These are phyloP conservation scores for Venturia canescens DNA, from an alignment of 1,140 invertebrate species.

Conservation along the genomic window DNA sequence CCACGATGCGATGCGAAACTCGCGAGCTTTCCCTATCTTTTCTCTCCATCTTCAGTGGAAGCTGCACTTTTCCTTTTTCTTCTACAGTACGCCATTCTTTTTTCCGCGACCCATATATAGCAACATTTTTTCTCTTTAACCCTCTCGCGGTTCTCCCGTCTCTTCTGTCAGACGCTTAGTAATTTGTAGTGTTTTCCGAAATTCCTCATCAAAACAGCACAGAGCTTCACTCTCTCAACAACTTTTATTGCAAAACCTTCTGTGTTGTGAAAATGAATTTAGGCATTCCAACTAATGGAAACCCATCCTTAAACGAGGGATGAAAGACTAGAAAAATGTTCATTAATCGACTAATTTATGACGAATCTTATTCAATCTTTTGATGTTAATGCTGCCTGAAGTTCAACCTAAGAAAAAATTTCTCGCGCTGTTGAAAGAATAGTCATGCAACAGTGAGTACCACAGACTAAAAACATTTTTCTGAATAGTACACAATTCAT, in stretches of 20 bases:
- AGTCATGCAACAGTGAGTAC: not conserved
- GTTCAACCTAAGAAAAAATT: not conserved
- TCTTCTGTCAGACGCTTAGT: not conserved
- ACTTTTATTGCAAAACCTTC: not conserved
- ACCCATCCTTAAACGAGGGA: not conserved
- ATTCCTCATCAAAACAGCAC: not conserved
- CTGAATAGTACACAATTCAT: not conserved
- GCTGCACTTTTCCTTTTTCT: not conserved
- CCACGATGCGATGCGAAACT: conserved; percentile 17
- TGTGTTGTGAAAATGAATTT: not conserved
- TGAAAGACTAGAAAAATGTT: not conserved
- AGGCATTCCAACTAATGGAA: not conserved
- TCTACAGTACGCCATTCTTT: not conserved
- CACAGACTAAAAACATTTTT: not conserved
- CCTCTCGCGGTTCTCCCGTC: not conserved
- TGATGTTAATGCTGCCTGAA: not conserved
- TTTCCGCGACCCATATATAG: not conserved
- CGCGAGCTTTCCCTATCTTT: not conserved
- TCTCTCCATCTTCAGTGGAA: not conserved
- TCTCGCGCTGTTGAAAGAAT: not conserved
- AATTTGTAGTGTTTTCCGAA: conserved; percentile 13
- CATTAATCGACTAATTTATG: too few species aligned
- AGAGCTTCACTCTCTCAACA: not conserved
- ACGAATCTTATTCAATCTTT: not conserved
- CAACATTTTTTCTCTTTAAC: not conserved